phyloP scores from a whole-genome alignment of 1,140 invertebrate species.

The Aphis gossypii region DNA sequence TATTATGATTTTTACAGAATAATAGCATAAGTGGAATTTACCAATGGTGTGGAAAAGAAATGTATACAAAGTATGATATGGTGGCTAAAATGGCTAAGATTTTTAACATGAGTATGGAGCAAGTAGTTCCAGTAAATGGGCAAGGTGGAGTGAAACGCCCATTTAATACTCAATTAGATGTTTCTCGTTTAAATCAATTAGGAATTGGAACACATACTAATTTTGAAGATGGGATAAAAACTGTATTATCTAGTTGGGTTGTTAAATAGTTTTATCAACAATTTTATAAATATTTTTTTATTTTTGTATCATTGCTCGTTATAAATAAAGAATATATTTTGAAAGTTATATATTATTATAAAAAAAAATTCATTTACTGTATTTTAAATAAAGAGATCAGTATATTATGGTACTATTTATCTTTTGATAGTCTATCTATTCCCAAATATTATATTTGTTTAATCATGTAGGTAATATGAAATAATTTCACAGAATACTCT shows the following conservation, averaged over 20 bases:
- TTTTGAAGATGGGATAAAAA: constrained; percentile 65
- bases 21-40: constrained; percentile 65
- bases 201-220: constrained; percentile 65
- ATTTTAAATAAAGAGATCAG: too few species aligned
- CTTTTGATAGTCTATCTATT: too few species aligned
- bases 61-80: constrained; percentile 70
- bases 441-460: too few species aligned
- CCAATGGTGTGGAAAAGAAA: constrained; percentile 68
- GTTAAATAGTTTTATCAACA: neutral
- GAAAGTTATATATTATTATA: neutral
- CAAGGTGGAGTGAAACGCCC: constrained; percentile 65
- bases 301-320: neutral
- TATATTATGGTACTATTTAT: too few species aligned
- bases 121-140: constrained; percentile 64
- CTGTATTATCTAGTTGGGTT: constrained; percentile 61
- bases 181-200: constrained; percentile 64
- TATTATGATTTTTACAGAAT: constrained; percentile 59
- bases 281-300: neutral
- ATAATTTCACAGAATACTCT: too few species aligned
- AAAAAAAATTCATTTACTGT: neutral
- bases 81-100: constrained; percentile 66
- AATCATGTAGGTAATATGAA: too few species aligned
- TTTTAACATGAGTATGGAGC: constrained; percentile 64
- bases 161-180: constrained; percentile 66
- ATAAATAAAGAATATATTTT: neutral